A percentile compares a stretch with the other conserved stretches of the same genome.
Conservation (phyloP, 2,113 vertebrate species). For the Platycercus adscitus region DNA sequence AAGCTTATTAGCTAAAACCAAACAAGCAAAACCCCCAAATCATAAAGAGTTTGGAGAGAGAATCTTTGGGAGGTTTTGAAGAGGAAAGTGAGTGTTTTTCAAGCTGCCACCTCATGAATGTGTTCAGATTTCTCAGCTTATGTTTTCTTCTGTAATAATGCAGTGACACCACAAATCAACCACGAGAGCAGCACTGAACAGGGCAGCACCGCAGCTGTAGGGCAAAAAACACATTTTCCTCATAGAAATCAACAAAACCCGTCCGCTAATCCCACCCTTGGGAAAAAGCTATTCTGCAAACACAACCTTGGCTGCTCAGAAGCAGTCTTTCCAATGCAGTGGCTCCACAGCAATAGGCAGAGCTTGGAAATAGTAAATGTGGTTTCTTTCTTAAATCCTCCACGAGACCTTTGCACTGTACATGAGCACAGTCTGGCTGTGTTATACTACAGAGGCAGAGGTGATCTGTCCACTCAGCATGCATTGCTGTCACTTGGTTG, state of each 20-base stretch:
- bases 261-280: neutral
- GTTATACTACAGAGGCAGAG: constrained; percentile 66
- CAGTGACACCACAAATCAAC: neutral
- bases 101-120: neutral
- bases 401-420: neutral
- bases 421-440: neutral
- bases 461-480: constrained; percentile 53
- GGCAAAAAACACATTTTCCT: neutral
- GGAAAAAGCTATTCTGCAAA: neutral
- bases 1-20: neutral
- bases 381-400: neutral
- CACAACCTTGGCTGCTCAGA: neutral
- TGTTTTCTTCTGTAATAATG: neutral
- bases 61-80: neutral
- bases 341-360: neutral
- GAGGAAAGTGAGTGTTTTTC: neutral
- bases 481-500: constrained; percentile 70
- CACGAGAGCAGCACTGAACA: neutral
- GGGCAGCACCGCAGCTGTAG: neutral
- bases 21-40: neutral
- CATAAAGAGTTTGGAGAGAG: neutral
- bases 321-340: neutral
- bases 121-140: neutral
- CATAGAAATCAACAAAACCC: neutral
- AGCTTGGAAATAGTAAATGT: neutral